phyloP scores from a whole-genome alignment of 2,888 invertebrate genomes.

The Rapana venosa region DNA sequence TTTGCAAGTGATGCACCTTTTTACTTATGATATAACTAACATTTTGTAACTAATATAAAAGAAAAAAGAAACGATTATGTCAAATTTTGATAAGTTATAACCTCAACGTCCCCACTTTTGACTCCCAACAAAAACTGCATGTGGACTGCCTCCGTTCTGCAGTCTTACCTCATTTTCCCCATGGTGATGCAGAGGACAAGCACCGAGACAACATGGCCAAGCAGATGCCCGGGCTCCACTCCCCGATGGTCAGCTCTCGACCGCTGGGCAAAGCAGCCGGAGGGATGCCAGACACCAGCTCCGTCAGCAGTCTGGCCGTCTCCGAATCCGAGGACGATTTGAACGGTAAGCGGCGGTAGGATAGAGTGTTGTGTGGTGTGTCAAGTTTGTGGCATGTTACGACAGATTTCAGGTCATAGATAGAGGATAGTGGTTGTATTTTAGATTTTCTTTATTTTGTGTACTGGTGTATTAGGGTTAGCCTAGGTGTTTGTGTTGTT shows the following conservation, averaged over 20 bases:
- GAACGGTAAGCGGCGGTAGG: conserved; percentile 60
- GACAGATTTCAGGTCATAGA: neutral
- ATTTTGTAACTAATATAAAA: too few species aligned
- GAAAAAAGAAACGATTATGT: too few species aligned
- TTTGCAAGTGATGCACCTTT: too few species aligned
- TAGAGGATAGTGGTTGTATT: neutral
- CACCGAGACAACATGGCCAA: conserved; percentile 66
- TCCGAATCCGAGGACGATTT: conserved; percentile 73
- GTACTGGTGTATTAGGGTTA: neutral
- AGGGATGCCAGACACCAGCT: conserved; percentile 58
- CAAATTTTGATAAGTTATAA: too few species aligned
- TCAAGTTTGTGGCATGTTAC: neutral
- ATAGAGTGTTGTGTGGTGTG: neutral
- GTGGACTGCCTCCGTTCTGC: too few species aligned
- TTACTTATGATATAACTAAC: too few species aligned
- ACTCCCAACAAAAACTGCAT: too few species aligned
- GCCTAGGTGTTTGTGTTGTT: too few species aligned
- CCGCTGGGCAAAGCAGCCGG: conserved; percentile 28
- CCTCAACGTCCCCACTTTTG: too few species aligned
- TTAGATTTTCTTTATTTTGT: neutral
- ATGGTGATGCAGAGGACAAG: conserved; percentile 55
- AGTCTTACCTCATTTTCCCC: too few species aligned
- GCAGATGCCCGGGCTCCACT: conserved; percentile 59
- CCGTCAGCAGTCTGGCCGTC: conserved; percentile 69
- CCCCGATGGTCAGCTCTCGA: conserved; percentile 44